These are phyloP conservation scores for Oriolus oriolus DNA, from an alignment of 2,113 vertebrate species.

Conservation along the genomic window DNA sequence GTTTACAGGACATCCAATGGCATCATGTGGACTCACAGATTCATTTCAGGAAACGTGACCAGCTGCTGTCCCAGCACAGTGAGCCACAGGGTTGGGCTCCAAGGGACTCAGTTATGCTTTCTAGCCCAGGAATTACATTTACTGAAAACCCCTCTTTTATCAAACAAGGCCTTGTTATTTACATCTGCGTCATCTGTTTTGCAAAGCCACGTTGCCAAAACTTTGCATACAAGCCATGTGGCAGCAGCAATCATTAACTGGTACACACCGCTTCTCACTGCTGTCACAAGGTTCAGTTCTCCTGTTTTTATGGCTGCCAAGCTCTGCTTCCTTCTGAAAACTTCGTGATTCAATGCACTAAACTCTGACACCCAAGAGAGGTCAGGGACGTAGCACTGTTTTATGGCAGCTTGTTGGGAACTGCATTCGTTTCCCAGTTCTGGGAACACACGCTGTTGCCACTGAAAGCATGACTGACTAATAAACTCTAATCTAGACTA, in stretches of 20 bases:
- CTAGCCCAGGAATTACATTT: neutral
- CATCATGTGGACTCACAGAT: neutral
- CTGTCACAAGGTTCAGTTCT: neutral
- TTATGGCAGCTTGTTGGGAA: neutral
- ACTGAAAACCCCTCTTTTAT: neutral
- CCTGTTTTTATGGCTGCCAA: neutral
- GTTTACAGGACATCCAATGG: neutral
- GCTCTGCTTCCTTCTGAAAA: neutral
- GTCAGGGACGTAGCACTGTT: accelerated
- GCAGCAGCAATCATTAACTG: neutral
- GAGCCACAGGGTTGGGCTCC: neutral
- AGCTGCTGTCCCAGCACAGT: neutral
- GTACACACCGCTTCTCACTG: accelerated
- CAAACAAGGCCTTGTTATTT: neutral
- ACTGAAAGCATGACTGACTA: neutral
- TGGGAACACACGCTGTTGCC: neutral
- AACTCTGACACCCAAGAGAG: neutral
- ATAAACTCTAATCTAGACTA: neutral
- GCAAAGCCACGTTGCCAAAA: neutral
- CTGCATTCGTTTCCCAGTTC: neutral
- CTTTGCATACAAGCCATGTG: neutral
- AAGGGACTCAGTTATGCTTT: neutral
- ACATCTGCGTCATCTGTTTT: neutral
- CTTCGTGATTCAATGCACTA: neutral
- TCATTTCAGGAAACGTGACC: neutral